Evolutionary conservation across 2,888 invertebrate genomes (phyloP).

Genomic region (Tryphoninae sp.): DNA sequence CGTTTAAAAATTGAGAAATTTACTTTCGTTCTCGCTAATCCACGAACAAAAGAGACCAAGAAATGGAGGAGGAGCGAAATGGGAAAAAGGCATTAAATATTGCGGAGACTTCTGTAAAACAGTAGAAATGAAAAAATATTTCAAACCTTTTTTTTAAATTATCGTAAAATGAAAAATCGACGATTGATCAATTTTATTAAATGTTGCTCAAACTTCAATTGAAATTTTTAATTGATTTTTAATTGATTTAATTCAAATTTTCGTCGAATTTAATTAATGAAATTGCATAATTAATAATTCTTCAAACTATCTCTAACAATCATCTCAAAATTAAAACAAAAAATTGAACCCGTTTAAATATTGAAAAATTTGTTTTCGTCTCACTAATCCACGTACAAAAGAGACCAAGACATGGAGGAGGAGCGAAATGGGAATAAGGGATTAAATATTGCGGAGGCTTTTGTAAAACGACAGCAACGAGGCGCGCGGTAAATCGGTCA

Average conservation of each 20-base stretch:
- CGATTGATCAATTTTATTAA: too few species aligned
- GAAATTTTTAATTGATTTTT: too few species aligned
- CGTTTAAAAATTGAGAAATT: background rate
- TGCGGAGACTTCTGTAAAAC: background rate
- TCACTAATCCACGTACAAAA: background rate
- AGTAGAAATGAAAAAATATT: too few species aligned
- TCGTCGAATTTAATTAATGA: too few species aligned
- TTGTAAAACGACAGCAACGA: background rate
- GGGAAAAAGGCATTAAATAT: too few species aligned
- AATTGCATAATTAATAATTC: too few species aligned
- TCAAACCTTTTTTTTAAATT: too few species aligned
- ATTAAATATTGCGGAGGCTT: constrained; percentile 7
- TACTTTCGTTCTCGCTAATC: background rate
- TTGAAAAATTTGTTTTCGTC: background rate
- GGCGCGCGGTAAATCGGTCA: constrained; percentile 67
- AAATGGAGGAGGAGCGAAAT: background rate
- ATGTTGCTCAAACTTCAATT: too few species aligned
- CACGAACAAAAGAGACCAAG: background rate
- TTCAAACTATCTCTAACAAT: too few species aligned
- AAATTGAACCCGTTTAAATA: background rate
- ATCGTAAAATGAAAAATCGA: too few species aligned
- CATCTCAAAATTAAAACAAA: too few species aligned
- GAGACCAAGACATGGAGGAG: background rate
- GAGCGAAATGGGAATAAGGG: constrained; percentile 11
- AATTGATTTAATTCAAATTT: too few species aligned